phyloP scores from a whole-genome alignment of 1,140 invertebrate species.

The Saxidomus purpurata region DNA sequence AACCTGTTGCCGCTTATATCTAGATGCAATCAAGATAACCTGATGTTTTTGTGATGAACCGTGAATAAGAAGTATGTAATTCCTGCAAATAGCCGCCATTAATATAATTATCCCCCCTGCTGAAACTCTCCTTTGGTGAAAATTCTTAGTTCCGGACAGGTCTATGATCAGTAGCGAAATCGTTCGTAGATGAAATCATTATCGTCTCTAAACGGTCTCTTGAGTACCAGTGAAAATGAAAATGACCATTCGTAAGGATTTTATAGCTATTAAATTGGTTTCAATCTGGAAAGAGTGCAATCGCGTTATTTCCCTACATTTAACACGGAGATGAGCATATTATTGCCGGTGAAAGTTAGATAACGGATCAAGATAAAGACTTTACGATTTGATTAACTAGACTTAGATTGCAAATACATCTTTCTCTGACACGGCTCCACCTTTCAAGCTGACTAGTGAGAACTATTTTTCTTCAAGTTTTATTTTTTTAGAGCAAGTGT shows the following conservation, averaged over 20 bases:
- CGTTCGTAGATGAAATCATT: constrained; percentile 40
- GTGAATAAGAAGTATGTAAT: constrained; percentile 34
- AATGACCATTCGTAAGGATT: constrained; percentile 28
- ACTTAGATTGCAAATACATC: not conserved
- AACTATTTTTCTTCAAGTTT: no score
- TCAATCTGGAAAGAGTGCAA: constrained; percentile 27
- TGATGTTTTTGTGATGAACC: constrained; percentile 51
- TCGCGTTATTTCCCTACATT: constrained; percentile 45
- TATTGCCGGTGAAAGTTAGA: constrained; percentile 34
- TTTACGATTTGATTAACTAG: constrained; percentile 11
- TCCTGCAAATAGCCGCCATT: constrained; percentile 38
- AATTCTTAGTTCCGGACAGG: constrained; percentile 40
- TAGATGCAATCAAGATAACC: constrained; percentile 12
- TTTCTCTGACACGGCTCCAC: no score
- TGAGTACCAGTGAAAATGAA: constrained; percentile 28
- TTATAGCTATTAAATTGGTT: constrained; percentile 63
- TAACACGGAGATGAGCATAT: constrained; percentile 45
- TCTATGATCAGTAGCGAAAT: constrained; percentile 51
- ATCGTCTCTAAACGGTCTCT: constrained; percentile 52
- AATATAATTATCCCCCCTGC: constrained; percentile 58
- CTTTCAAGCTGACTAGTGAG: no score
- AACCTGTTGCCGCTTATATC: constrained; percentile 56
- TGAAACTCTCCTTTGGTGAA: constrained; percentile 37
- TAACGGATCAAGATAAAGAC: constrained; percentile 42
- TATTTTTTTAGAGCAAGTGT: no score